Conservation (phyloP, 2,797 vertebrate species). For the Aratinga solstitialis region DNA sequence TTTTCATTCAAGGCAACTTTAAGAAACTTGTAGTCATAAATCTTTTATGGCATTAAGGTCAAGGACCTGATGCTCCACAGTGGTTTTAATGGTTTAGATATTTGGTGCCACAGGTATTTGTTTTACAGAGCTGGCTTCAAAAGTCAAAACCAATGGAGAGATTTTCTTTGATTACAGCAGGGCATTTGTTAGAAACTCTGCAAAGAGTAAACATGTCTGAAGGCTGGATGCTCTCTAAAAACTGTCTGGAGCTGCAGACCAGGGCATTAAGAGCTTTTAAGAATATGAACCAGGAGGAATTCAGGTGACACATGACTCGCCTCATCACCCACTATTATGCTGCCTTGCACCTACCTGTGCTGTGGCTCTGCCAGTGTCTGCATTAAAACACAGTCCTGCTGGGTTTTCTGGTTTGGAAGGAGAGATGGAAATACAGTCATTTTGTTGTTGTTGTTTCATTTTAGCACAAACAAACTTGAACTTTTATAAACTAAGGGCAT, state of each 20-base stretch:
- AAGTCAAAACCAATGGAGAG: not conserved
- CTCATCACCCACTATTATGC: not conserved
- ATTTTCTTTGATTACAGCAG: not conserved
- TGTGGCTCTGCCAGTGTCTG: not conserved
- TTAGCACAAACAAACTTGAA: not conserved
- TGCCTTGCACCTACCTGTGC: not conserved
- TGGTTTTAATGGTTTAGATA: not conserved
- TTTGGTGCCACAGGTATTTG: not conserved
- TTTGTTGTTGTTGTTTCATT: not conserved
- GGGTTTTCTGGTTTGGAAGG: not conserved
- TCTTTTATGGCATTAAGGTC: not conserved
- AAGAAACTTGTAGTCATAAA: not conserved
- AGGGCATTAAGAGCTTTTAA: not conserved
- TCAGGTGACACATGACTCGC: not conserved
- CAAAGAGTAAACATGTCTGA: not conserved
- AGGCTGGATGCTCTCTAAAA: not conserved
- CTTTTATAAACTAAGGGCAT: not conserved
- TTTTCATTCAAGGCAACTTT: not conserved
- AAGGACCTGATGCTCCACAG: not conserved
- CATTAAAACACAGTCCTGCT: not conserved
- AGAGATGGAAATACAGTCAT: not conserved
- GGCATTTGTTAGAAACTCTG: not conserved
- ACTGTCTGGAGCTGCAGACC: not conserved
- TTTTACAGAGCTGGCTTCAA: not conserved
- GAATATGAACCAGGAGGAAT: not conserved